Evolutionary conservation across 2,888 invertebrate genomes (phyloP), one percentile per base, ranked within the genome.

Genomic region (Drosophila colorata): DNA sequence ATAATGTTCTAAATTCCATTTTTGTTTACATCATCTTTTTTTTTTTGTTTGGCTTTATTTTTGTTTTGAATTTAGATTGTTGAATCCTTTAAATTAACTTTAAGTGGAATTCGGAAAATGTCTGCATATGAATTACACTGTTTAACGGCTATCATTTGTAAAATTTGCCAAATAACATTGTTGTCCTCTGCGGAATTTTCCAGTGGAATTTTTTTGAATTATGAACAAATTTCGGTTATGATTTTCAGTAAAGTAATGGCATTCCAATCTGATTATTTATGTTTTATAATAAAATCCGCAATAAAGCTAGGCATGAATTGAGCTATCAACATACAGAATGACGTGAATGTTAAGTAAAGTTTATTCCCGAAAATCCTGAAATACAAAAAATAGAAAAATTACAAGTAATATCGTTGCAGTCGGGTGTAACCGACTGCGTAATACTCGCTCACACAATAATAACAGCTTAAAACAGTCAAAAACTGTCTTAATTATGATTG

Each of bases 61-160:
- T 16, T 16, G 11, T 20, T 18, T 18, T 7, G 13, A 23, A 43
- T 38, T 8, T 13, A 13, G n/a, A 5, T 40, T 40, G 28, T 18
- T 40, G 28, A 16, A 52, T 52, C 52, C 40, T 13, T 2, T 14
- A 13, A 35, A 44, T 44, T 13, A 41, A 33, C 7, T 23, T 33
- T 7, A 33, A 31, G 23, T 23, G 51, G 31, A 51, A 58, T 58
- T 33, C 5, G 20, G 9, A 56, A 55, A 52, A 56, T 59, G 33
- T 38, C 13, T 6, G 13, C 18, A 13, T 20, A 20, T 40, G 33
- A 33, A 33, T 13, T 0, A 13, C 13, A 4, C 33, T 16, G 37
- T 8, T 37, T 37, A 8, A 28, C 28, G 8, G 28, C 8, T 8
- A 8, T 14, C 8, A 37, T 16, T 16, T 38, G 9, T 38, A 16